Evolutionary conservation across 2,888 invertebrate genomes (phyloP).

Genomic region (Noctua comes): DNA sequence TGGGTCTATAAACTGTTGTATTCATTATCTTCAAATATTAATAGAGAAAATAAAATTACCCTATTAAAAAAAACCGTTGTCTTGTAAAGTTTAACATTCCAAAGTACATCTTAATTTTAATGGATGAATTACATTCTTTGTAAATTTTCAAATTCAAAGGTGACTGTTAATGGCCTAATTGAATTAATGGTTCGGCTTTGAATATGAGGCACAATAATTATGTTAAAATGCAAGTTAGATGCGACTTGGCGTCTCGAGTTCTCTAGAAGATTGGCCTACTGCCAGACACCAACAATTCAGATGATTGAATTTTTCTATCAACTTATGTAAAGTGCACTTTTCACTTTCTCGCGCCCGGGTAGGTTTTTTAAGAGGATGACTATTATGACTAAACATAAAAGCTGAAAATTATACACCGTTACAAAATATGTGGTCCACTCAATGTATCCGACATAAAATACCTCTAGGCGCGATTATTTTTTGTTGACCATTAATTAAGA

Average conservation of each 20-base stretch:
- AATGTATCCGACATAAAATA: no score
- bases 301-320: constrained; percentile 27
- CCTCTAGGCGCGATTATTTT: no score
- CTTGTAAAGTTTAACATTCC: neutral
- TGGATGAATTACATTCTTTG: neutral
- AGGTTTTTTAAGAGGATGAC: neutral
- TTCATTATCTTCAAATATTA: no score
- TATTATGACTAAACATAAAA: neutral
- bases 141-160: neutral
- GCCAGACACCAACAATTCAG: constrained; percentile 27
- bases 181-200: neutral
- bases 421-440: no score
- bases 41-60: neutral
- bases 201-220: neutral
- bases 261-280: constrained; percentile 20
- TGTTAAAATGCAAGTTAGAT: constrained; percentile 19
- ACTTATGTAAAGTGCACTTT: constrained; percentile 14
- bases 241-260: constrained; percentile 12
- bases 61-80: neutral
- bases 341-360: constrained; percentile 8
- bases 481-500: no score
- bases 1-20: no score
- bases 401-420: no score
- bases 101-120: neutral
- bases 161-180: neutral